These are phyloP conservation scores for Drosophila mimetica DNA, from an alignment of 2,888 invertebrate genomes.

Conservation along the genomic window DNA sequence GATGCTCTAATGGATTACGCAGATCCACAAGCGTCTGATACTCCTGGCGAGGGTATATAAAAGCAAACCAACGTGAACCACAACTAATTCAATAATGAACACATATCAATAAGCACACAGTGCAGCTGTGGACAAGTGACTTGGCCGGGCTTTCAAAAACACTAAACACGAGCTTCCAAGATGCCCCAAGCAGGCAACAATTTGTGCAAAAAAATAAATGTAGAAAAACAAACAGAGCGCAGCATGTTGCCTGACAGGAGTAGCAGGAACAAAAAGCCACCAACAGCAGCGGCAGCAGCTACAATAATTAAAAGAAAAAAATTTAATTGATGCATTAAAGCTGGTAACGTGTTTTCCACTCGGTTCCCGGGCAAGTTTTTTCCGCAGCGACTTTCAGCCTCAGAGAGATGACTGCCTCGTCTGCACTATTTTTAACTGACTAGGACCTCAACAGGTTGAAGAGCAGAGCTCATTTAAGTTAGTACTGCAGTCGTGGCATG, in stretches of 20 bases:
- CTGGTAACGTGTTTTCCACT: constrained; percentile 67
- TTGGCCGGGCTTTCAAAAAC: constrained; percentile 69
- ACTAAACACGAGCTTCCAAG: constrained; percentile 52
- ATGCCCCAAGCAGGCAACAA: constrained; percentile 49
- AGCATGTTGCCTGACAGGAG: constrained; percentile 68
- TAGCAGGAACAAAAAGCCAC: constrained; percentile 65
- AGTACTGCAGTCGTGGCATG: constrained; percentile 35
- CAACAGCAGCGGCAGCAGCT: constrained; percentile 48
- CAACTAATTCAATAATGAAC: constrained; percentile 79
- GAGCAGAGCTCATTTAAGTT: constrained; percentile 63
- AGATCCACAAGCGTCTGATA: not conserved
- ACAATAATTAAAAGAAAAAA: constrained; percentile 77
- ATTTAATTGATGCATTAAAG: constrained; percentile 79
- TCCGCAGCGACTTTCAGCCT: constrained; percentile 43
- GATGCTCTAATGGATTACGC: not conserved
- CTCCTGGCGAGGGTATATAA: constrained; percentile 8
- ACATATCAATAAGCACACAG: constrained; percentile 77
- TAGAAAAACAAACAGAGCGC: constrained; percentile 57
- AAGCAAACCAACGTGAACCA: constrained; percentile 15
- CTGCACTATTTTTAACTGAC: constrained; percentile 72
- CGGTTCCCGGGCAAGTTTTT: constrained; percentile 42
- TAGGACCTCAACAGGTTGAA: constrained; percentile 28
- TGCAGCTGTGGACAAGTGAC: constrained; percentile 57
- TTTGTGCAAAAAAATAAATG: constrained; percentile 42
- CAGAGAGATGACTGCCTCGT: constrained; percentile 33